Evolutionary conservation across 2,888 invertebrate species (phyloP).

Genomic region (Tridacna gigas): DNA sequence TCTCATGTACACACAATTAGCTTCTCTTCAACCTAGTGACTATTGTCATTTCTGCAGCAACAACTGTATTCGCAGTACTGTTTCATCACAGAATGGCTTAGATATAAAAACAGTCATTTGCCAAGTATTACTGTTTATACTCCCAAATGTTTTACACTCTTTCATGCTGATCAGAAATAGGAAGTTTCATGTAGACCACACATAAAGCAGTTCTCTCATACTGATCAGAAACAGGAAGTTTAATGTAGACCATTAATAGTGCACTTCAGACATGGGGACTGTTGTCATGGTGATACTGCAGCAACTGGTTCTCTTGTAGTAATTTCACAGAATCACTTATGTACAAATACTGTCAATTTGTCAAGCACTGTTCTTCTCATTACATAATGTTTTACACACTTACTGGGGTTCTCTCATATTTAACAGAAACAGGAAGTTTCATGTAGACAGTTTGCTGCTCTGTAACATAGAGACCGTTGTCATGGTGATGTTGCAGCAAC

Average conservation of each 20-base stretch:
- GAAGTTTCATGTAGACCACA: conserved; percentile 7
- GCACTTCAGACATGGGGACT: conserved; percentile 21
- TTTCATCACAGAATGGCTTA: too few species aligned
- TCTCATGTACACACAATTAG: too few species aligned
- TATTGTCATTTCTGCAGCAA: too few species aligned
- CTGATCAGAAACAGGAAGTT: background rate
- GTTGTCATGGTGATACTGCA: background rate
- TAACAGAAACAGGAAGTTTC: conserved; percentile 11
- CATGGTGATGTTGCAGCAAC: conserved; percentile 27
- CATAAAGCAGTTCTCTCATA: background rate
- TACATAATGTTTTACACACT: background rate
- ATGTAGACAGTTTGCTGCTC: conserved; percentile 1
- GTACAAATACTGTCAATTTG: too few species aligned
- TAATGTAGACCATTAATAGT: background rate
- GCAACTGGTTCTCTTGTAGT: too few species aligned
- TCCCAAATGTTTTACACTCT: too few species aligned
- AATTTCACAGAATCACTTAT: too few species aligned
- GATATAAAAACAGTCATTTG: too few species aligned
- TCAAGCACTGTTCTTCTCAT: background rate
- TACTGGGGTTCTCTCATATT: conserved; percentile 22
- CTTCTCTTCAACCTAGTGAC: too few species aligned
- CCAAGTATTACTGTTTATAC: too few species aligned
- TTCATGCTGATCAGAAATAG: background rate
- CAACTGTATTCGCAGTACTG: background rate
- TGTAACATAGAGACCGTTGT: conserved; percentile 33